Evolutionary conservation across 2,113 vertebrate species (phyloP), one percentile per base, ranked within the genome.

Genomic region (Laticauda laticaudata): DNA sequence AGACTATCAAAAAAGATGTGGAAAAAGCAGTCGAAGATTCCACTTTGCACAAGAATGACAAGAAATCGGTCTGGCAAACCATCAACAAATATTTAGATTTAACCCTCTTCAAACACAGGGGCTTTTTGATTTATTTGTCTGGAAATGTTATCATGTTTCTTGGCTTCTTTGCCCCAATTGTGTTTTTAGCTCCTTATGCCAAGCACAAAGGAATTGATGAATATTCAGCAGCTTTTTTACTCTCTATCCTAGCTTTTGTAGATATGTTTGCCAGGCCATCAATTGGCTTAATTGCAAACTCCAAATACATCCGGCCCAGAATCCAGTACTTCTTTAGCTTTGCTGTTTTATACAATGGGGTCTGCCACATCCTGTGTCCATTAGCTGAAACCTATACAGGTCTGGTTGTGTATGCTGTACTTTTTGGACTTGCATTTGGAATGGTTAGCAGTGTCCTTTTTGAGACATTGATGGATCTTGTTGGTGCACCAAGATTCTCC

Each of bases 301-400:
- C 99, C 0, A 98, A 96, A 86, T 97, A 98, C 96, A 89, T 99
- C 61, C 97, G 99, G 10, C 99, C 99, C 93, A 98, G 95, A 94
- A 99, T 99, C 95, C 99, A 99, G 95, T 99, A 99, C 90, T 99
- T 99, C 97, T 99, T 99, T 94, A 98, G 98, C 96, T 98, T 99
- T 92, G 98, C 99, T 0, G 97, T 99, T 45, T 97, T 99, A 20
- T 99, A 98, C 96, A 99, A 98, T 54, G 99, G 99, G 0, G 39
- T 99, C 39, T 99, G 99, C 94, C 99, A 99, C 93, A 95, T 99
- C 45, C 95, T 99, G 48, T 99, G 99, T 89, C 98, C 99, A 0
- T 53, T 99, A 90, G 98, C 97, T 18, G 96, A 98, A 5, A 88
- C 91, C 94, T 99, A 99, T 95, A 96, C 97, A 0, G 98, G 98